Evolutionary conservation across 2,797 vertebrate species (phyloP).

Genomic region (Tachyglossus aculeatus): DNA sequence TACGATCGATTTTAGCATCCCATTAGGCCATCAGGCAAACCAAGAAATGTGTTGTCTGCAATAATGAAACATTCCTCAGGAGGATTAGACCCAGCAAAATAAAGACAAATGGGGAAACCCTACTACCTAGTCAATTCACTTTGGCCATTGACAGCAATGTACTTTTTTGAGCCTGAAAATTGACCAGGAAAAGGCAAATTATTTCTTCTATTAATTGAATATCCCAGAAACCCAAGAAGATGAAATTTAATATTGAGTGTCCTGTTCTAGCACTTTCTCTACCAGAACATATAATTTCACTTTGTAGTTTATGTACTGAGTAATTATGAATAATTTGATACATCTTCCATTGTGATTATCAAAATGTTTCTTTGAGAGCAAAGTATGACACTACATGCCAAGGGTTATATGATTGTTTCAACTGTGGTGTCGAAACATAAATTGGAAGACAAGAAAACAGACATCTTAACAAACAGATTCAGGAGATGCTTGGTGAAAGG

Average conservation of each 20-base stretch:
- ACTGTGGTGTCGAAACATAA: neutral
- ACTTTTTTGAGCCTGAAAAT: conserved; percentile 41
- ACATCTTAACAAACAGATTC: neutral
- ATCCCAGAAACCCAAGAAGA: neutral
- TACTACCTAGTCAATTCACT: conserved; percentile 50
- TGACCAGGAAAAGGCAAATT: neutral
- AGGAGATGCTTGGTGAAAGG: too few relatives aligned
- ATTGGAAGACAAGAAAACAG: neutral
- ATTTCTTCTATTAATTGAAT: neutral
- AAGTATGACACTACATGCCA: neutral
- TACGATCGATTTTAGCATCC: conserved; percentile 46
- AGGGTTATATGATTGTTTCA: neutral
- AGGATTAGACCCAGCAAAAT: conserved; percentile 39
- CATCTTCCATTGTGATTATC: neutral
- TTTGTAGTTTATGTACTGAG: neutral
- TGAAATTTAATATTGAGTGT: neutral
- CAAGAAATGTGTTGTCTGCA: conserved; percentile 20
- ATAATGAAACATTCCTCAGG: conserved; percentile 34
- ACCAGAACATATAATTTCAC: neutral
- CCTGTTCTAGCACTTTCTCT: neutral
- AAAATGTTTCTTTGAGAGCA: neutral
- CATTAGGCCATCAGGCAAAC: conserved; percentile 47
- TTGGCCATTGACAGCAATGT: conserved; percentile 35
- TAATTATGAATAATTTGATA: neutral
- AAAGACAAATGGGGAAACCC: conserved; percentile 37